Evolutionary conservation across 1,140 invertebrate species (phyloP).

Genomic region (Drosophila jambulina): DNA sequence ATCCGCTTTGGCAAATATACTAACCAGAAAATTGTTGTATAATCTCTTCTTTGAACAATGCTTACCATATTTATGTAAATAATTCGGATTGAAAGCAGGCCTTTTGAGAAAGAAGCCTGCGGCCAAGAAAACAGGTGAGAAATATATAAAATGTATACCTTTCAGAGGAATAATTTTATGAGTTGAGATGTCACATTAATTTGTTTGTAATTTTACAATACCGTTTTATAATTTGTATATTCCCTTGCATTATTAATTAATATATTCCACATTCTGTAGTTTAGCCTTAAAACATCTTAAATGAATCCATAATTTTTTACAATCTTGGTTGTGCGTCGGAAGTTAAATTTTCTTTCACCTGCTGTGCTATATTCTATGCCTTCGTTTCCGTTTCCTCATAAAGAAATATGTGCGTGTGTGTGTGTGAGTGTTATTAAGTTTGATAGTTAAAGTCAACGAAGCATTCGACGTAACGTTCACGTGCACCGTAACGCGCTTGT

Average conservation of each 20-base stretch:
- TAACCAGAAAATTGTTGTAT: slow-evolving; percentile 3
- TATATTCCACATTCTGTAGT: neutral
- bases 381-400: slow-evolving; percentile 31
- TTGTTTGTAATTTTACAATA: slow-evolving; percentile 2
- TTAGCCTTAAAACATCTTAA: neutral
- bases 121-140: slow-evolving; percentile 58
- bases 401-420: slow-evolving; percentile 20
- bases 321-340: no score
- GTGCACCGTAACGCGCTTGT: slow-evolving; percentile 64
- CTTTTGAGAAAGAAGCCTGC: slow-evolving; percentile 80
- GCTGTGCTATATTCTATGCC: slow-evolving; percentile 2
- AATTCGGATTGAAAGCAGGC: slow-evolving; percentile 53
- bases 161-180: neutral
- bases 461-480: slow-evolving; percentile 75
- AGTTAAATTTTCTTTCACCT: slow-evolving; percentile 4
- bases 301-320: neutral
- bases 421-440: slow-evolving; percentile 52
- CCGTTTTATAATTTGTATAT: neutral
- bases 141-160: neutral
- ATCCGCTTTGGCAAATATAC: neutral
- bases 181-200: neutral
- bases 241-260: neutral
- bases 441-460: slow-evolving; percentile 76
- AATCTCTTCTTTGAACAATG: slow-evolving; percentile 29
- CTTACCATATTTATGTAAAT: slow-evolving; percentile 22